phyloP scores from a whole-genome alignment of 2,113 vertebrate species.

The Cynocephalus volans region DNA sequence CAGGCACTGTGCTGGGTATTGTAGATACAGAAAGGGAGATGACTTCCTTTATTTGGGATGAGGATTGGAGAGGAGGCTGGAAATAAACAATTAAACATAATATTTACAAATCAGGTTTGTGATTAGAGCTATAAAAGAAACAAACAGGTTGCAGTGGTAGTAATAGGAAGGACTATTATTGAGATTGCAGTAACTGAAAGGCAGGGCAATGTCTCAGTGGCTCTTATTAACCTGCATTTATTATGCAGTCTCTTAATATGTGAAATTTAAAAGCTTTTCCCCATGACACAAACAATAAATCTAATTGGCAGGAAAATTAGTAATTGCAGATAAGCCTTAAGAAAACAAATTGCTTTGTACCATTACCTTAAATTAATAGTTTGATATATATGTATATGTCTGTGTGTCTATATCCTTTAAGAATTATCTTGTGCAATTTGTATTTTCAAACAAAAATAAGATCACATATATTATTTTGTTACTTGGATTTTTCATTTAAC shows the following conservation, averaged over 20 bases:
- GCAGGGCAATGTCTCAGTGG: not conserved
- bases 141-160: not conserved
- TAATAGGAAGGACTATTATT: not conserved
- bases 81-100: not conserved
- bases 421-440: not conserved
- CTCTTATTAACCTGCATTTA: not conserved
- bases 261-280: not conserved
- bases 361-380: not conserved
- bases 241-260: not conserved
- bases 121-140: not conserved
- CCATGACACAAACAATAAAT: not conserved
- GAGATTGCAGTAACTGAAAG: not conserved
- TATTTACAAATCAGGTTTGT: slow-evolving; percentile 28
- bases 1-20: not conserved
- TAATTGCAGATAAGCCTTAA: slow-evolving; percentile 1
- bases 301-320: slow-evolving; percentile 10
- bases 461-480: not conserved
- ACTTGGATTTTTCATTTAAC: not conserved
- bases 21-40: not conserved
- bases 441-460: slow-evolving; percentile 41
- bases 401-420: not conserved
- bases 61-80: not conserved
- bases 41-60: not conserved
- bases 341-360: not conserved
- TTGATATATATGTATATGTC: not conserved